Evolutionary conservation across 1,140 invertebrate species (phyloP).

Genomic region (Octopus bimaculoides): DNA sequence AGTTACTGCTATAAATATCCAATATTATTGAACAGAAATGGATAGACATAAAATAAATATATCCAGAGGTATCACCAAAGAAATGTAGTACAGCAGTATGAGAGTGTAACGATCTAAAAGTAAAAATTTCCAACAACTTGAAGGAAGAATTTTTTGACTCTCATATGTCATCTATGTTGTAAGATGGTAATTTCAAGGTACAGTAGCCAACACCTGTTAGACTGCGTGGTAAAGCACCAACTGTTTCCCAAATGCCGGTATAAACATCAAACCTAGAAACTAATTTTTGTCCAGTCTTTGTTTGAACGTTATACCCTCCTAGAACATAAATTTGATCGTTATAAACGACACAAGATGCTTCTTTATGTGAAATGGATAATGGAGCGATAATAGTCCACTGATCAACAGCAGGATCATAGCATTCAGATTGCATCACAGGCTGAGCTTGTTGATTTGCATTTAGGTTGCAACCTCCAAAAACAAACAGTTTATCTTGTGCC

Average conservation of each 20-base stretch:
- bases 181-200: constrained; percentile 52
- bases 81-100: too few species aligned
- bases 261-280: constrained; percentile 55
- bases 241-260: constrained; percentile 55
- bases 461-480: constrained; percentile 68
- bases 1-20: too few species aligned
- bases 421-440: constrained; percentile 69
- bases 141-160: neutral
- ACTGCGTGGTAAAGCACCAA: constrained; percentile 54
- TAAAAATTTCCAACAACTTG: too few species aligned
- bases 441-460: constrained; percentile 70
- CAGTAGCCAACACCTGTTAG: constrained; percentile 56
- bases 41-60: neutral
- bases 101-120: too few species aligned
- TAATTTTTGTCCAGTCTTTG: constrained; percentile 57
- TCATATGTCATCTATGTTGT: constrained; percentile 36
- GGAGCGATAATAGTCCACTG: constrained; percentile 68
- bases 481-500: constrained; percentile 70
- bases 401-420: constrained; percentile 67
- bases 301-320: constrained; percentile 57
- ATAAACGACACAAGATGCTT: constrained; percentile 56
- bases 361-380: constrained; percentile 61
- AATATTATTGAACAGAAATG: too few species aligned
- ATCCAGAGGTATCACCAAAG: neutral
- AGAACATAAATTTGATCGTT: constrained; percentile 56